These are phyloP conservation scores for Drosophila pseudoobscura DNA, from an alignment of 1,140 invertebrate species.

Conservation along the genomic window DNA sequence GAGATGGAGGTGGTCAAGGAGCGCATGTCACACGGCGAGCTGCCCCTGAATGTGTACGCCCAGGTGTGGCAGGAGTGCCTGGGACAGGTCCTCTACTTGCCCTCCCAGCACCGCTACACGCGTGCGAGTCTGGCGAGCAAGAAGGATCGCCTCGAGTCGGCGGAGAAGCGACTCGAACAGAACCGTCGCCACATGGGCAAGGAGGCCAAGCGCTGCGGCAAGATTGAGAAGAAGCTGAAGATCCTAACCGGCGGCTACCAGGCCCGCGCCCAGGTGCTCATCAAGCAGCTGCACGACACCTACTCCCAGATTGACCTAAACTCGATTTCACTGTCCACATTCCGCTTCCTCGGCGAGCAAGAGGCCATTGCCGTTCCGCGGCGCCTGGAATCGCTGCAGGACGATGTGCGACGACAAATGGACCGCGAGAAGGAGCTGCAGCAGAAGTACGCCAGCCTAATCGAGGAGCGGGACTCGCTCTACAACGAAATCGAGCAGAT, in stretches of 20 bases:
- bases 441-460: slow-evolving; percentile 74
- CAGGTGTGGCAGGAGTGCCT: slow-evolving; percentile 99
- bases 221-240: slow-evolving; percentile 99
- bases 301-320: slow-evolving; percentile 96
- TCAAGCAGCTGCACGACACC: slow-evolving; percentile 95
- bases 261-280: slow-evolving; percentile 91
- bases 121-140: slow-evolving; percentile 97
- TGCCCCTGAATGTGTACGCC: slow-evolving; percentile 94
- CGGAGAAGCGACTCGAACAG: slow-evolving; percentile 95
- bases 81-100: slow-evolving; percentile 93
- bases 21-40: slow-evolving; percentile 97
- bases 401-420: slow-evolving; percentile 96
- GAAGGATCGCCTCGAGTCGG: slow-evolving; percentile 96
- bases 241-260: slow-evolving; percentile 96
- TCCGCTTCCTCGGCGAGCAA: slow-evolving; percentile 94
- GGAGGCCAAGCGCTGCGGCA: slow-evolving; percentile 97
- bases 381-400: slow-evolving; percentile 93
- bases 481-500: slow-evolving; percentile 53
- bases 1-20: slow-evolving; percentile 96
- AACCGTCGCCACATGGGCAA: slow-evolving; percentile 97
- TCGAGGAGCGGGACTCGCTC: slow-evolving; percentile 63
- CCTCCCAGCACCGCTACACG: slow-evolving; percentile 95
- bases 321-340: slow-evolving; percentile 95
- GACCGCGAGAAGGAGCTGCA: slow-evolving; percentile 95
- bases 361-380: slow-evolving; percentile 96